Evolutionary conservation across 2,797 vertebrate species (phyloP).

Genomic region (Aythya fuligula): DNA sequence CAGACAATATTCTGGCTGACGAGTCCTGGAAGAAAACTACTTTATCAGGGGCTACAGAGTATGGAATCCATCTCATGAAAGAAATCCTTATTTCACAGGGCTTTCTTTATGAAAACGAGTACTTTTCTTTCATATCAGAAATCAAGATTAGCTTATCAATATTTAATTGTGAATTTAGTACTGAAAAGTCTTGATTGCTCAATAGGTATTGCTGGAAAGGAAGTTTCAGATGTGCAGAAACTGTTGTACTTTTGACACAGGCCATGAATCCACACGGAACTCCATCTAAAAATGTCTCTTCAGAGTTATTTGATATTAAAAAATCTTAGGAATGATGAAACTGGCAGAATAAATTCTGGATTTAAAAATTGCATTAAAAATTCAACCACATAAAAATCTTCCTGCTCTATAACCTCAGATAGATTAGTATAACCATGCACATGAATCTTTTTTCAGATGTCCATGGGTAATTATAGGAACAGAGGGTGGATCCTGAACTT

Average conservation of each 20-base stretch:
- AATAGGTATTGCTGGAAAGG: background rate
- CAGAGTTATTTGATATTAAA: constrained; percentile 25
- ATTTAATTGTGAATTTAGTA: background rate
- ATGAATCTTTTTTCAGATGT: constrained; percentile 38
- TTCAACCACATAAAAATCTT: constrained; percentile 25
- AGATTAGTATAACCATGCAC: constrained; percentile 13
- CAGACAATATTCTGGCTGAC: background rate
- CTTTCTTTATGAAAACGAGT: background rate
- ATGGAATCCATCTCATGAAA: background rate
- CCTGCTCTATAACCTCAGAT: constrained; percentile 19
- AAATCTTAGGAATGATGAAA: constrained; percentile 8
- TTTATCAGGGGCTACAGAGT: background rate
- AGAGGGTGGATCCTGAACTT: constrained; percentile 48
- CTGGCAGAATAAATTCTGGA: constrained; percentile 38
- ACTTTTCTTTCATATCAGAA: background rate
- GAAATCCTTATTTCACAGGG: background rate
- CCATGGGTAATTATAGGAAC: constrained; percentile 41
- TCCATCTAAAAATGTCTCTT: constrained; percentile 15
- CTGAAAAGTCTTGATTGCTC: background rate
- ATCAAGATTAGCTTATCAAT: background rate
- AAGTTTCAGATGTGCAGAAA: background rate
- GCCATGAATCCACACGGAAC: constrained; percentile 5
- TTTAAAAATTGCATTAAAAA: constrained; percentile 38
- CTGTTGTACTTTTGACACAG: background rate
- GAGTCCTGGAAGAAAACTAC: background rate